Evolutionary conservation across 2,888 invertebrate species (phyloP), one percentile per base, ranked within the genome.

Genomic region (Catocala fraxini): DNA sequence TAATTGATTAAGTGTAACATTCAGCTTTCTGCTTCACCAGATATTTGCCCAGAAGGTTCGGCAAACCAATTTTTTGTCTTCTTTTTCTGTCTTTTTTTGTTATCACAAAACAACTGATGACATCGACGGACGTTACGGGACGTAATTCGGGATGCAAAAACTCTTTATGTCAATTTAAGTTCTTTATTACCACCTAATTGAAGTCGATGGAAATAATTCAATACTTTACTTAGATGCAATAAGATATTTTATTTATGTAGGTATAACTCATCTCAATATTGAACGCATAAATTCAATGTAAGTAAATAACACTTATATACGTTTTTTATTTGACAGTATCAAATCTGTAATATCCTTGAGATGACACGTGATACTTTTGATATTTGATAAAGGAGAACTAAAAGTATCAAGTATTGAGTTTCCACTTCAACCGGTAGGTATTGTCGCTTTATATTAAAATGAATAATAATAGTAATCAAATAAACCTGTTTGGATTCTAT

Each of bases 101-200:
- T 51, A 62, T 68, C 65, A 63, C 57, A 63, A 75, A 79, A 81
- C 78, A 76, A 75, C 75, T 63, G 75, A 77, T 79, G 80, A 77
- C 82, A 81, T 77, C 78, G 67, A 55, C 71, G 77, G 80, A 78
- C 79, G 87, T 88, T 83, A 82, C 85, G 88, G 82, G 58, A 72
- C 73, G 69, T 80, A 81, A 72, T 68, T 82, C 63, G 69, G 68
- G 65, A 72, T 76, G 71, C 77, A 84, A 85, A 86, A 86, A 49
- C 52, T 54, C 53, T 58, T 42, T 80, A 74, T 73, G 64, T 63
- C 64, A 62, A 61, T 70, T 55, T 56, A 51, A 58, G 62, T 76
- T 70, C 64, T 74, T 79, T 56, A 10, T 55, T 47, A 46, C 35
- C 12, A 34, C 25, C n/a, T 59, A 15, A 49, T 49, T 45, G 10